Conservation (phyloP, 2,797 vertebrate species). For the Eleutherodactylus coqui region DNA sequence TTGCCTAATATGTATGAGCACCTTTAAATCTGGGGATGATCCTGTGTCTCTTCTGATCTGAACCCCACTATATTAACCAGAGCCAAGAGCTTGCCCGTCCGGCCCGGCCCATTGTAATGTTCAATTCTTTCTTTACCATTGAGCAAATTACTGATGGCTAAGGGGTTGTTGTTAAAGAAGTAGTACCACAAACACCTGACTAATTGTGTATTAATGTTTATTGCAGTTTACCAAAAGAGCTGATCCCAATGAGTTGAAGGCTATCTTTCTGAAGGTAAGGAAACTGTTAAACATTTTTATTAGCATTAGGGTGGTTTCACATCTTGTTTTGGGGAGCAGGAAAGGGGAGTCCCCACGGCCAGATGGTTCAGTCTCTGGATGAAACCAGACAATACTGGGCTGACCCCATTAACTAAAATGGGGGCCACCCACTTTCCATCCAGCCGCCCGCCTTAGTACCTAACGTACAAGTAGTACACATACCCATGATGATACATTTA, state of each 20-base stretch:
- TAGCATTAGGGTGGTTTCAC: not conserved
- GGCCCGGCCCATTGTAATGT: not conserved
- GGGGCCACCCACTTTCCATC: too few relatives aligned
- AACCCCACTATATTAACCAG: not conserved
- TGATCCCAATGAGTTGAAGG: constrained; percentile 88
- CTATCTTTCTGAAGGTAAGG: constrained; percentile 92
- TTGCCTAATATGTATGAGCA: too few relatives aligned
- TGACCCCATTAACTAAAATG: too few relatives aligned
- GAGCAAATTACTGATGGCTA: not conserved
- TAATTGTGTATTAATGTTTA: constrained; percentile 69
- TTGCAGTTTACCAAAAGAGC: constrained; percentile 89
- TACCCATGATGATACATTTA: too few relatives aligned
- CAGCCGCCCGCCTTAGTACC: too few relatives aligned
- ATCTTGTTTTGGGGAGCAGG: too few relatives aligned
- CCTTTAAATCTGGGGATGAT: too few relatives aligned
- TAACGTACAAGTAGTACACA: too few relatives aligned
- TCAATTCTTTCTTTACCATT: too few relatives aligned
- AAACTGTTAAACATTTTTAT: not conserved
- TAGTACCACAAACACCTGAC: not conserved
- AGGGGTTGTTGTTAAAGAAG: not conserved
- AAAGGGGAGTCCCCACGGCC: too few relatives aligned
- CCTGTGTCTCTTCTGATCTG: not conserved
- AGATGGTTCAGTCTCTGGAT: too few relatives aligned
- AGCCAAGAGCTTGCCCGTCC: not conserved
- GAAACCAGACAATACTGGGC: too few relatives aligned